Conservation (phyloP, 1,140 invertebrate species). For the Drosophila lacertosa region DNA sequence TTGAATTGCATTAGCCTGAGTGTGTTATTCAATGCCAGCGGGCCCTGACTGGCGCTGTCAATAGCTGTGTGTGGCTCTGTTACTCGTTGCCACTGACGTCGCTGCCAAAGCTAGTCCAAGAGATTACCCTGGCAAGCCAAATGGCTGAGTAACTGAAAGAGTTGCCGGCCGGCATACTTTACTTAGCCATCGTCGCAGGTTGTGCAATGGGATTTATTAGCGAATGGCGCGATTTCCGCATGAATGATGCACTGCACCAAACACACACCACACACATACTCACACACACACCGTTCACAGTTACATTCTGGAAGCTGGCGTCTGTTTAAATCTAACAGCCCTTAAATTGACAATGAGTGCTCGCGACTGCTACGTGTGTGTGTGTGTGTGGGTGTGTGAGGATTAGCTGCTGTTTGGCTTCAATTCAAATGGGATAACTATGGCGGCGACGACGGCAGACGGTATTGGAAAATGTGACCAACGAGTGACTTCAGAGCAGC, state of each 20-base stretch:
- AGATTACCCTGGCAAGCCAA: slow-evolving; percentile 57
- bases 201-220: slow-evolving; percentile 75
- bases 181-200: slow-evolving; percentile 22
- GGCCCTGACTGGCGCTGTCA: slow-evolving; percentile 12
- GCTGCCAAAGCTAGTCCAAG: slow-evolving; percentile 9
- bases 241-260: slow-evolving; percentile 65
- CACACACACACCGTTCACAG: slow-evolving; percentile 16
- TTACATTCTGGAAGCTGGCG: slow-evolving; percentile 3
- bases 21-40: slow-evolving; percentile 70
- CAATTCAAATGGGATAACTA: slow-evolving; percentile 53
- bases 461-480: slow-evolving; percentile 17
- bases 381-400: background rate
- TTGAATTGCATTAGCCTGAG: slow-evolving; percentile 73
- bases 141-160: slow-evolving; percentile 40
- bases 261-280: slow-evolving; percentile 9
- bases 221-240: slow-evolving; percentile 61
- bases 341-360: slow-evolving; percentile 38
- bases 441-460: slow-evolving; percentile 19
- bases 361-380: background rate
- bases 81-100: background rate
- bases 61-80: background rate
- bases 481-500: background rate
- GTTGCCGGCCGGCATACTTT: slow-evolving; percentile 28
- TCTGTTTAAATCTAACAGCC: slow-evolving; percentile 22
- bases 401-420: slow-evolving; percentile 56